phyloP scores from a whole-genome alignment of 2,888 invertebrate genomes.

The Nematopogon swammerdamellus region DNA sequence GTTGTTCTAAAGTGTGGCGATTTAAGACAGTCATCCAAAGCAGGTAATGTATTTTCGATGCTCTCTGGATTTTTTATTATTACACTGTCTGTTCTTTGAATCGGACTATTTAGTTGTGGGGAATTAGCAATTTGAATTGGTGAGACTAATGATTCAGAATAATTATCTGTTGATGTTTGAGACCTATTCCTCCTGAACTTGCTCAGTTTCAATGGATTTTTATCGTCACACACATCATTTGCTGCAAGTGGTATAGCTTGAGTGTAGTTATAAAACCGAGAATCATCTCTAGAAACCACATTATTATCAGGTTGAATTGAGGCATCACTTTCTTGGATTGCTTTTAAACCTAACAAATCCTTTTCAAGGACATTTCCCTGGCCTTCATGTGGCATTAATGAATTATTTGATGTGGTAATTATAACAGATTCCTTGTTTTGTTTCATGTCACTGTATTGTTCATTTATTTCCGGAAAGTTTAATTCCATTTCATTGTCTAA shows the following conservation, averaged over 20 bases:
- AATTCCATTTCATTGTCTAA: constrained; percentile 48
- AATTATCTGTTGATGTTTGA: neutral
- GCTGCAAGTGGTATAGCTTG: constrained; percentile 8
- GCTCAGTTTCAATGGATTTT: constrained; percentile 33
- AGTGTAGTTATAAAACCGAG: too few species aligned
- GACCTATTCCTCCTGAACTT: constrained; percentile 26
- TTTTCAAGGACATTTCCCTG: too few species aligned
- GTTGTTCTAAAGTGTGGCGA: too few species aligned
- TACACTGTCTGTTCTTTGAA: constrained; percentile 39
- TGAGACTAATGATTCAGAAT: neutral
- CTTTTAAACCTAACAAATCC: too few species aligned
- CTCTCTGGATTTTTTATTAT: constrained; percentile 50
- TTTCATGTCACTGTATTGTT: constrained; percentile 16
- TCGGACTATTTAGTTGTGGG: constrained; percentile 16
- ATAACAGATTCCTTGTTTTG: neutral
- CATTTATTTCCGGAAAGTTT: constrained; percentile 47
- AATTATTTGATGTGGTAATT: constrained; percentile 18
- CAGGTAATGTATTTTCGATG: constrained; percentile 18
- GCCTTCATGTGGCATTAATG: constrained; percentile 41
- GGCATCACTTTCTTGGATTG: too few species aligned
- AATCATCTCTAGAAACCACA: too few species aligned
- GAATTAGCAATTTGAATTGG: neutral
- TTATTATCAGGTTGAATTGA: too few species aligned
- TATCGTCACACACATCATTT: constrained; percentile 20
- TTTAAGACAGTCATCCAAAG: neutral